A percentile compares a stretch with the other conserved stretches of the same genome.
These are phyloP conservation scores for Muschampia staudingeri DNA, from an alignment of 2,888 invertebrate genomes.

Conservation along the genomic window DNA sequence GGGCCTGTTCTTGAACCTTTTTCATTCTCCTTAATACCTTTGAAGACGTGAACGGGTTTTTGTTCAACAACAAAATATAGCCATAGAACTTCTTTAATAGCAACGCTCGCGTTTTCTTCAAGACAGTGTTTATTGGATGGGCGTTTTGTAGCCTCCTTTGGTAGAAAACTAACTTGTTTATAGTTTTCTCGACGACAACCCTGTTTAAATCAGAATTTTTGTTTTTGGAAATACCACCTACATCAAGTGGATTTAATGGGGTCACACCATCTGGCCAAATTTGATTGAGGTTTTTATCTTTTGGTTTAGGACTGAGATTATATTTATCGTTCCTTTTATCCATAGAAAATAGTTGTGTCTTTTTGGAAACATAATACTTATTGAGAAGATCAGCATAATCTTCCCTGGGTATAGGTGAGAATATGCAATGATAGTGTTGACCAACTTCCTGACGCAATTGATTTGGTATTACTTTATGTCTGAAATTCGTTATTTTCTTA, in stretches of 20 bases:
- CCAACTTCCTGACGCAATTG: slow-evolving; percentile 88
- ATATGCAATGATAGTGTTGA: slow-evolving; percentile 89
- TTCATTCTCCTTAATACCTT: slow-evolving; percentile 79
- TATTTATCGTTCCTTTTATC: slow-evolving; percentile 72
- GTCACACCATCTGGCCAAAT: slow-evolving; percentile 3
- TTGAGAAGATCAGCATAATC: slow-evolving; percentile 83
- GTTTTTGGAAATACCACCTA: neutral
- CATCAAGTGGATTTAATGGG: neutral
- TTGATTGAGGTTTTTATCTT: slow-evolving; percentile 40
- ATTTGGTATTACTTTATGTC: slow-evolving; percentile 77
- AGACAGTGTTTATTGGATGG: slow-evolving; percentile 70
- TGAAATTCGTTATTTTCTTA: slow-evolving; percentile 77
- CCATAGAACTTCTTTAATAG: slow-evolving; percentile 75
- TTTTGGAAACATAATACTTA: slow-evolving; percentile 74
- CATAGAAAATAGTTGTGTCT: slow-evolving; percentile 61
- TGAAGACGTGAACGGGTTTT: slow-evolving; percentile 72
- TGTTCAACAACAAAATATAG: slow-evolving; percentile 73
- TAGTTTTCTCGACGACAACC: slow-evolving; percentile 51
- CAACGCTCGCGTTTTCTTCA: slow-evolving; percentile 73
- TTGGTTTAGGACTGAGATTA: slow-evolving; percentile 69
- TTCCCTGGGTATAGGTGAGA: slow-evolving; percentile 83
- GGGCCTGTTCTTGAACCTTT: slow-evolving; percentile 78
- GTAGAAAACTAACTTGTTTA: slow-evolving; percentile 74
- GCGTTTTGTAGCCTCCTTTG: slow-evolving; percentile 73
- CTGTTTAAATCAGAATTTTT: neutral